Evolutionary conservation across 2,797 vertebrate genomes (phyloP), one percentile per base, ranked within the genome.

Genomic region (Labeo calbasu): DNA sequence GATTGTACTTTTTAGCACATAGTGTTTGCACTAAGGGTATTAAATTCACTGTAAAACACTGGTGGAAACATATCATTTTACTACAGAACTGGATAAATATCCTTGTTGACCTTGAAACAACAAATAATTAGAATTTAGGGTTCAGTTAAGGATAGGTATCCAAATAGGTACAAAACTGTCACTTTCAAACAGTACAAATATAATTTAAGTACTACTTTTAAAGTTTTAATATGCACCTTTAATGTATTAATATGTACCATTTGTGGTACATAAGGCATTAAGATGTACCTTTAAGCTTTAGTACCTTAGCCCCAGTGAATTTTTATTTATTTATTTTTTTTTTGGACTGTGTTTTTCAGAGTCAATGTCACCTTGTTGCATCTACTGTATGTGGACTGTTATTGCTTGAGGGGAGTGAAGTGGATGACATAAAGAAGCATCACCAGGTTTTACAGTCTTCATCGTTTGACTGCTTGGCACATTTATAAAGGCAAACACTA

Each of bases 391-490:
- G 40, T 8, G 7, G 40, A 43, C 57, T 25, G 23, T 28, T 50
- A 14, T 72, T 51, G 23, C n/a, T 72, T 32, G 2, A 55, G 11
- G 13, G 13, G 12, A 48, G 12, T 55, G 28, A 75, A 55, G 55
- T 13, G 23, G 23, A 28, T 72, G 72, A 55, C 51, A 36, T 32
- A 57, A 43, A 59, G 25, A 25, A 12, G 55, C 53, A 61, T 61
- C 36, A 25, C 4, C 21, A 12, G n/a, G 75, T 46, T 61, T 76
- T 36, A 57, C 12, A n/a, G 5, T 57, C 28, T 14, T 57, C 19
- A 14, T 57, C 28, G 23, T 57, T 76, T 40, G 28, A 61, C 72
- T 57, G 72, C 28, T 77, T 61, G n/a, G 75, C 55, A 61, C 14
- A 55, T 46, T 77, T 59, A 5, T 59, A 43, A 59, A 59, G 46